Percentiles rank a stretch among this genome's conserved stretches.
These are phyloP conservation scores for Brotula barbata DNA, from an alignment of 2,797 vertebrate genomes.

Conservation along the genomic window DNA sequence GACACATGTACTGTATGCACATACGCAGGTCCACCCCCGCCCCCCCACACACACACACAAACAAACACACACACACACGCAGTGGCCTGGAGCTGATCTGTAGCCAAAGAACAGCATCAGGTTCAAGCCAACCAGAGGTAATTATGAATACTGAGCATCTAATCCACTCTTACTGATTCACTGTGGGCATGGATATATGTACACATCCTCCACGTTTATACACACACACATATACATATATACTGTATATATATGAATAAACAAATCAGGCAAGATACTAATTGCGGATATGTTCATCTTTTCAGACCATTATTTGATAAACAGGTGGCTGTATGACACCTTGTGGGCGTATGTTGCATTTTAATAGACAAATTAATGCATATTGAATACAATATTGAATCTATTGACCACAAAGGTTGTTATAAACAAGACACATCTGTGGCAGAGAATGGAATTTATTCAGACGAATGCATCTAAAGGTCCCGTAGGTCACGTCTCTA, in stretches of 20 bases:
- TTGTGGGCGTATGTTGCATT: slow-evolving; percentile 6
- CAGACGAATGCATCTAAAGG: neutral
- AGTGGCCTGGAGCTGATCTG: slow-evolving; percentile 20
- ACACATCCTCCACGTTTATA: too few relatives aligned
- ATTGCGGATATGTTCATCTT: neutral
- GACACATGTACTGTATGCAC: slow-evolving; percentile 55
- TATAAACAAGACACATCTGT: neutral
- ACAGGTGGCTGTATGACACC: neutral
- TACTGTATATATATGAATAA: too few relatives aligned
- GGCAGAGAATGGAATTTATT: neutral
- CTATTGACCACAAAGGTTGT: neutral
- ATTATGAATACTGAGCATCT: too few relatives aligned
- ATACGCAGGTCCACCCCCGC: slow-evolving; percentile 63
- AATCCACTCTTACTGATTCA: too few relatives aligned
- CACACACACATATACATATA: too few relatives aligned
- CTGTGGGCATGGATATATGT: too few relatives aligned
- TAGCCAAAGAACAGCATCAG: slow-evolving; percentile 5
- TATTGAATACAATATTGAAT: slow-evolving; percentile 4
- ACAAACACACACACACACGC: too few relatives aligned
- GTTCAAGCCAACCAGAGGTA: slow-evolving; percentile 8
- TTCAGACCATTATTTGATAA: neutral
- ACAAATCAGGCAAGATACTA: neutral
- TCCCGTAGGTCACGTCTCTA: neutral
- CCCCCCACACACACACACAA: too few relatives aligned
- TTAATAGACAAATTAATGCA: neutral